These are phyloP conservation scores for Ophioderma brevispina DNA, from an alignment of 35 echinoderm and acorn worm genomes.

Conservation along the genomic window DNA sequence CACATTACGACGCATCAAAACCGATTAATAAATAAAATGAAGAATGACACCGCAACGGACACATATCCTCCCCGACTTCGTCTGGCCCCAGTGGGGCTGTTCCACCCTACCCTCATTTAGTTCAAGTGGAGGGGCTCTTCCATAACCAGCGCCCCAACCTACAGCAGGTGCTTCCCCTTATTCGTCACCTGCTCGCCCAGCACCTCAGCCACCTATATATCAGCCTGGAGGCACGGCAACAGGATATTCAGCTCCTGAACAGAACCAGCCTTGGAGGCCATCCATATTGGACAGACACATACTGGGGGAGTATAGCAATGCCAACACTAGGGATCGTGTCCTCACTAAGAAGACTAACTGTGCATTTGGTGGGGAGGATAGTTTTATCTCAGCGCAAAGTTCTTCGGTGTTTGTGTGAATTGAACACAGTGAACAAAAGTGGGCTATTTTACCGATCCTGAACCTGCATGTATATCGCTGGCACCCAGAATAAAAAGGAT, in stretches of 20 bases:
- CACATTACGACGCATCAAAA: slow-evolving; percentile 81
- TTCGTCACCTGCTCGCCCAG: not conserved
- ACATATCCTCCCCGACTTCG: not conserved
- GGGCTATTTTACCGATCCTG: no score
- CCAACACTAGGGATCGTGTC: slow-evolving; percentile 46
- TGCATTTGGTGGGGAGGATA: no score
- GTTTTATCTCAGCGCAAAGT: no score
- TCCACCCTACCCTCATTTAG: not conserved
- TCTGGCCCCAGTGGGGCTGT: not conserved
- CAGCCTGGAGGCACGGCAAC: not conserved
- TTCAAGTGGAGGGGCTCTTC: not conserved
- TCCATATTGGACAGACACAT: no score
- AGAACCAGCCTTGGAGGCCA: not conserved
- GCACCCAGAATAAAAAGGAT: no score
- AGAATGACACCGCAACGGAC: slow-evolving; percentile 37
- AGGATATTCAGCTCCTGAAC: not conserved
- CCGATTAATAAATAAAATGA: slow-evolving; percentile 95
- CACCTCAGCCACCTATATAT: slow-evolving; percentile 29
- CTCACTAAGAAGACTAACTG: no score
- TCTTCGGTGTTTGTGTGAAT: no score
- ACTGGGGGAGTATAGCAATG: not conserved
- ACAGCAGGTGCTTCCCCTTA: not conserved
- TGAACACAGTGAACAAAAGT: no score
- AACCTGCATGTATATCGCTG: no score
- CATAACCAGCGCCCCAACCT: slow-evolving; percentile 4